These are phyloP conservation scores for Cinclus mexicanus DNA, from an alignment of 2,113 vertebrate genomes.

Conservation along the genomic window DNA sequence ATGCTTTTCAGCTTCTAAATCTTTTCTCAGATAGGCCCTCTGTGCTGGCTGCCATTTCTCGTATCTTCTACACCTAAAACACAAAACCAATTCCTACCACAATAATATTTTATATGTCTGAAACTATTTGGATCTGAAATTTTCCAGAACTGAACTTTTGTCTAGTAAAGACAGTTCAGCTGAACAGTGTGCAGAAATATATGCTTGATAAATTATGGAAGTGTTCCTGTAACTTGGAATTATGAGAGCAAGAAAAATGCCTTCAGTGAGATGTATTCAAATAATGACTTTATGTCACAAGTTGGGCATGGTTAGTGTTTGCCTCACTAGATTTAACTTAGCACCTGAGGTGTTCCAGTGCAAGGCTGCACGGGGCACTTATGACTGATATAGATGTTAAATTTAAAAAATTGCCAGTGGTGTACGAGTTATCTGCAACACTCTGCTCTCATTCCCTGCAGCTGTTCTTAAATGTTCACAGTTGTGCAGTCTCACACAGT, in stretches of 20 bases:
- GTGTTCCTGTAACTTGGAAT: background rate
- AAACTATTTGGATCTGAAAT: background rate
- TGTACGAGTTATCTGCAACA: background rate
- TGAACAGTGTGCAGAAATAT: background rate
- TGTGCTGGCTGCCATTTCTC: background rate
- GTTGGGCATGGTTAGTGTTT: background rate
- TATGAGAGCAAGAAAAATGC: background rate
- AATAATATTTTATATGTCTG: background rate
- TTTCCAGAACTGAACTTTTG: background rate
- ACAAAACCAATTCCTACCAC: background rate
- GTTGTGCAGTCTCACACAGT: background rate
- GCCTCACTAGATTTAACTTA: background rate
- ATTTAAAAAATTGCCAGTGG: background rate
- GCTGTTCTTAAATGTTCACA: background rate
- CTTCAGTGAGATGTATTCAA: background rate
- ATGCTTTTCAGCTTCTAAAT: background rate
- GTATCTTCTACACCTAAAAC: background rate
- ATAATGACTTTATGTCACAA: background rate
- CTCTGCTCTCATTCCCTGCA: background rate
- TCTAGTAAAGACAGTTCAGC: background rate
- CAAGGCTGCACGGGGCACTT: background rate
- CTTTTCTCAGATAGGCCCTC: background rate
- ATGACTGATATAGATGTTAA: background rate
- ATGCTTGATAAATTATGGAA: background rate
- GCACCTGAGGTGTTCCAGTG: background rate